These are phyloP conservation scores for Helicorthomorpha holstii DNA, from an alignment of 1,140 invertebrate genomes.

Conservation along the genomic window DNA sequence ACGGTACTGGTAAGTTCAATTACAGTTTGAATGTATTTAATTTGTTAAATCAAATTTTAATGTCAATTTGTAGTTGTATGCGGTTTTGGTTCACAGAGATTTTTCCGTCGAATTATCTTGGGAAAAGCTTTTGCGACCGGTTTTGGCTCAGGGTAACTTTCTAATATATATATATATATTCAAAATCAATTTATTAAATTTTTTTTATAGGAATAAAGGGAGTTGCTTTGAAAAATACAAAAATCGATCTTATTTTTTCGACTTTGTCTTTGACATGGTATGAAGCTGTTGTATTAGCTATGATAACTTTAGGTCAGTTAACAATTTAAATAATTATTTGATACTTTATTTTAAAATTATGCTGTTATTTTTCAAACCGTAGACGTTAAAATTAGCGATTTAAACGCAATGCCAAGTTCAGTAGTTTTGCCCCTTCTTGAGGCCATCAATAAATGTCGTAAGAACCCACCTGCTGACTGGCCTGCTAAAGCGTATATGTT, in stretches of 20 bases:
- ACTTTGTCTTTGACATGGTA: no score
- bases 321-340: no score
- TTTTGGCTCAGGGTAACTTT: no score
- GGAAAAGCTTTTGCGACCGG: background rate
- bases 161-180: no score
- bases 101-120: background rate
- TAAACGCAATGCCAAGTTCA: constrained; percentile 55
- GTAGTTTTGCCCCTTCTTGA: constrained; percentile 55
- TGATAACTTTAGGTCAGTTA: no score
- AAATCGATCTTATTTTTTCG: no score
- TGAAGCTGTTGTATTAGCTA: no score
- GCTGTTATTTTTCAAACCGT: constrained; percentile 7
- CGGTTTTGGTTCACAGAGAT: no score
- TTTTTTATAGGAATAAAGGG: no score
- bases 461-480: constrained; percentile 59
- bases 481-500: constrained; percentile 19
- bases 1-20: constrained; percentile 42
- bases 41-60: background rate
- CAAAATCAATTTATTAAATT: no score
- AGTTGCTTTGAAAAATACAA: no score
- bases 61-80: background rate
- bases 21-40: background rate
- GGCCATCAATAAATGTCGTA: constrained; percentile 52
- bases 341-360: no score
- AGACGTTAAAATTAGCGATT: constrained; percentile 43